Percentiles rank a stretch among this genome's conserved stretches.
These are phyloP conservation scores for Neoseiulus cucumeris DNA, from an alignment of 1,140 invertebrate genomes.

Conservation along the genomic window DNA sequence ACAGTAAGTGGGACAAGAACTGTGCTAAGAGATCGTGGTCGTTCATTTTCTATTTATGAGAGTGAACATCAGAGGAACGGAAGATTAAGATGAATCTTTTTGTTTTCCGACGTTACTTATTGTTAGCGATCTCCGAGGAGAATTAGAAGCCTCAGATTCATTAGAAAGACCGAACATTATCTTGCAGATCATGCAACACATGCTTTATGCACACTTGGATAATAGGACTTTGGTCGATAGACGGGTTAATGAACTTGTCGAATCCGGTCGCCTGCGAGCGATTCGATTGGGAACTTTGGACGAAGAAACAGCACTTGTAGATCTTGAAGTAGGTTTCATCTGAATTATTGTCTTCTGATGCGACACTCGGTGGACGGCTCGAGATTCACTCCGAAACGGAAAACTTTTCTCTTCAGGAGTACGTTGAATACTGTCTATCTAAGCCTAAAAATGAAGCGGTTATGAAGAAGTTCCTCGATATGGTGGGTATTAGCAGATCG, in stretches of 20 bases:
- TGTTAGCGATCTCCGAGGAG: no score
- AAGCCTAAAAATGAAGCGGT: background rate
- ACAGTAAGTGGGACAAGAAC: background rate
- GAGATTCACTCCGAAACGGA: background rate
- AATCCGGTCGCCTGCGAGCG: background rate
- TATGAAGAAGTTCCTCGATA: background rate
- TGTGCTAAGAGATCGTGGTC: no score
- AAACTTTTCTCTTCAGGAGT: background rate
- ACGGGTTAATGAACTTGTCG: background rate
- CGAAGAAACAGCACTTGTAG: background rate
- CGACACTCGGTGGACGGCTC: background rate
- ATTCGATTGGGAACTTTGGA: background rate
- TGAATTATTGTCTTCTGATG: no score
- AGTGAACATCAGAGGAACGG: no score
- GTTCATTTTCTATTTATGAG: no score
- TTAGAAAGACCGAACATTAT: no score
- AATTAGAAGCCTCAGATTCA: no score
- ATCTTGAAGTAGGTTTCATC: background rate
- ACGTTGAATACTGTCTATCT: background rate
- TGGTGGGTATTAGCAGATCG: no score
- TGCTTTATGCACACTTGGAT: background rate
- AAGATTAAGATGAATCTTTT: no score
- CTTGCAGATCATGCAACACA: background rate
- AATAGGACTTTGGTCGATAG: background rate
- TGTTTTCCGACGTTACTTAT: no score